Base-by-base conservation (phyloP, 2,797 vertebrate species). In the Pygocentrus nattereri region DNA sequence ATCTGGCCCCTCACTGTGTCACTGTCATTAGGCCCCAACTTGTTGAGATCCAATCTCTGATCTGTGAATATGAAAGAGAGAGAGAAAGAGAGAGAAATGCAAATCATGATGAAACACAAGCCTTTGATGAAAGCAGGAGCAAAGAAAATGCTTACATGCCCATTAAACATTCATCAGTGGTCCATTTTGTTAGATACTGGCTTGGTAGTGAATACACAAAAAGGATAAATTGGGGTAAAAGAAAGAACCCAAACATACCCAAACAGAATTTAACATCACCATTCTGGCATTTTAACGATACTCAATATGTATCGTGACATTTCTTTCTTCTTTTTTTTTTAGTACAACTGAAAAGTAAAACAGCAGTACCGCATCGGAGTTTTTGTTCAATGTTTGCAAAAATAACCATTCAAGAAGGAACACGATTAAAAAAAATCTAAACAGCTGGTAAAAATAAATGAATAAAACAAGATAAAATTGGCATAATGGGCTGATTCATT, bases 31-130 rank as follows among this genome's bases (percentile, higher is more conserved):
- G 97, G 97, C 86, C 97, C 98, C 90, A 99, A 93, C 95, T 98
- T 99, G 96, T 97, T 99, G 94, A 99, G 93, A 94, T 99, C 97
- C 94, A 99, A 95, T 93, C 98, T 96, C 95, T 99, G 98, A 93
- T 99, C 98, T 99, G 95, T 88, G 65, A 83, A 83, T 82, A 5
- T 76, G 23, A 30, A 12, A 30, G 52, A 73, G 69, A 82, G 56
- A 54, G 38, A 0, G 10, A 7, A 58, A 47, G 65, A 30, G 47
- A 78, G 56, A 62, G 30, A 19, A 8, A 47, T 11, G 25, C 21
- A 59, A 34, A 44, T 25, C 23, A 58, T 44, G 11, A 38, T 4
- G 41, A 44, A 44, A 44, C 41, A 11, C 41, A 44, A 1, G 12
- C 10, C 12, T 52, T 19, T 54, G 18, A 83, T 38, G 4, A 50